phyloP scores from a whole-genome alignment of 2,797 vertebrate genomes.

The Sarcophilus harrisii region DNA sequence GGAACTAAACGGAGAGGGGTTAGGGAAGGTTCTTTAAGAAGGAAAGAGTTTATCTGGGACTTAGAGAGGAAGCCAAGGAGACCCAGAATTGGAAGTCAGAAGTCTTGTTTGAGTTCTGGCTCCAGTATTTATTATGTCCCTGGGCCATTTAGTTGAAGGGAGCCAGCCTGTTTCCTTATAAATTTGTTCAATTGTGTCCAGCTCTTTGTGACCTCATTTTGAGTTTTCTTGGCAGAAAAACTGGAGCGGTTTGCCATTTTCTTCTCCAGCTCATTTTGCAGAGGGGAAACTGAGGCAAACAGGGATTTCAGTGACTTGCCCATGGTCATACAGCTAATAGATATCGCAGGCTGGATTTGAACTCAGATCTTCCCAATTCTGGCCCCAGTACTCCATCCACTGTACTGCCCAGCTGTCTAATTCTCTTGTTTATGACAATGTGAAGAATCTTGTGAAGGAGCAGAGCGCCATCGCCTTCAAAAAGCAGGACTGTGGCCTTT shows the following conservation, averaged over 20 bases:
- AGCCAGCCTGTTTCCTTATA: too few species aligned
- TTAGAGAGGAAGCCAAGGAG: background rate
- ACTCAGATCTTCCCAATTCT: background rate
- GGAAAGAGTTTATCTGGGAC: background rate
- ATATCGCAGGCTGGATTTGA: background rate
- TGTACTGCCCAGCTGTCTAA: background rate
- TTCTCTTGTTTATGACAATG: background rate
- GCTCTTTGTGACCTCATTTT: too few species aligned
- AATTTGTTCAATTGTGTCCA: too few species aligned
- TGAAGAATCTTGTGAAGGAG: background rate
- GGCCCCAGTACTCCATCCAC: background rate
- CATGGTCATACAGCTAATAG: background rate
- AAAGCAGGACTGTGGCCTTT: background rate
- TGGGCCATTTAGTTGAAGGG: too few species aligned
- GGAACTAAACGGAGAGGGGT: background rate
- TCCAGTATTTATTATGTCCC: background rate
- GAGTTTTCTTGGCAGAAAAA: background rate
- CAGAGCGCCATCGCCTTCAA: background rate
- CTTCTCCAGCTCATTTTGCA: background rate
- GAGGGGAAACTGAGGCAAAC: background rate
- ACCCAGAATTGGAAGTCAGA: background rate
- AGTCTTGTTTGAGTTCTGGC: background rate
- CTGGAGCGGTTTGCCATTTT: background rate
- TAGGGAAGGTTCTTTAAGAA: background rate
- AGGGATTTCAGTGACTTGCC: too few species aligned